Evolutionary conservation across 2,113 vertebrate genomes (phyloP).

Genomic region (Gila orcuttii): DNA sequence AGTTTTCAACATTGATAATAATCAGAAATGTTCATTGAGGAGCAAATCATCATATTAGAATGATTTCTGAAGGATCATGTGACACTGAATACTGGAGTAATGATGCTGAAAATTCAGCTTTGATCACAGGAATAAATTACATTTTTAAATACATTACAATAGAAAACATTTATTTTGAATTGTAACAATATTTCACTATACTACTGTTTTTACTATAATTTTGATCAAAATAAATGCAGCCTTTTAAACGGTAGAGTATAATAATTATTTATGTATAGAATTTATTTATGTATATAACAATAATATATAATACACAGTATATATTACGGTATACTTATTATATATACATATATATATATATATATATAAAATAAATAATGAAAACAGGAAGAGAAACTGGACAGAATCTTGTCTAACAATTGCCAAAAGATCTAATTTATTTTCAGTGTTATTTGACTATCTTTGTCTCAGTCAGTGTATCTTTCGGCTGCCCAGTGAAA

Average conservation of each 20-base stretch:
- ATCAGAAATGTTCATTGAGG: background rate
- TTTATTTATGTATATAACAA: no score
- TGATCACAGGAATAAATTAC: no score
- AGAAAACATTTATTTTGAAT: no score
- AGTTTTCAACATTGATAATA: background rate
- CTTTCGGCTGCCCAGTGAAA: background rate
- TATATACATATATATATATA: no score
- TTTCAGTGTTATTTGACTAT: background rate
- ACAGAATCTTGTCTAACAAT: background rate
- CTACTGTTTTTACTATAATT: background rate
- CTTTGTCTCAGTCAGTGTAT: background rate
- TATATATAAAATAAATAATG: no score
- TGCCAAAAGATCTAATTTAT: background rate
- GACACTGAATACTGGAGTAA: background rate
- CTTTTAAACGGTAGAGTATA: background rate
- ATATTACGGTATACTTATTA: no score
- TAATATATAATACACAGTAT: no score
- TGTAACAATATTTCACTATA: no score
- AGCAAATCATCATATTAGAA: no score
- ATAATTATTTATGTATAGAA: no score
- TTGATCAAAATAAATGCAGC: background rate
- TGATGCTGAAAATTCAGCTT: no score
- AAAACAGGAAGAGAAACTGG: background rate
- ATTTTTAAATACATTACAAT: no score
- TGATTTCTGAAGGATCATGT: conserved; percentile 9